These are phyloP conservation scores for Hirundo rustica DNA, from an alignment of 2,797 vertebrate genomes.

Conservation along the genomic window DNA sequence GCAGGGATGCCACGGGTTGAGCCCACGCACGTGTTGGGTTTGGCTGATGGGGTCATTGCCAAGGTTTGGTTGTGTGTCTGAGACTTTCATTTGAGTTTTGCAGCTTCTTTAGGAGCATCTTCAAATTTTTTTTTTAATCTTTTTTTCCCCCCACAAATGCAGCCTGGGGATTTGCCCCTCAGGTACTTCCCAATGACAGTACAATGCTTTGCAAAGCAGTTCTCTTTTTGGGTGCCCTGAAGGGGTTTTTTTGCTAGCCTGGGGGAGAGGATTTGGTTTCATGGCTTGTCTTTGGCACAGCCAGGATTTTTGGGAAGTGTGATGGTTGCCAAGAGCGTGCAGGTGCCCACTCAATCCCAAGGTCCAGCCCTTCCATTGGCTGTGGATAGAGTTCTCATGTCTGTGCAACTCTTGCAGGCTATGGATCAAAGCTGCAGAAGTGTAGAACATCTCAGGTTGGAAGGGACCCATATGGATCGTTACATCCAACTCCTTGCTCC, in stretches of 20 bases:
- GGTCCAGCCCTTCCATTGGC: neutral
- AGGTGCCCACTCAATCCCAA: rapidly evolving
- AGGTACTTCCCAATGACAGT: neutral
- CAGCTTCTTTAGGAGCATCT: neutral
- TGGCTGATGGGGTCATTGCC: neutral
- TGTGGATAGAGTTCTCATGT: neutral
- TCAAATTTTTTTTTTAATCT: neutral
- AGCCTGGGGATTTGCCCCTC: neutral
- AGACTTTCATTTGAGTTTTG: neutral
- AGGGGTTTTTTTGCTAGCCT: neutral
- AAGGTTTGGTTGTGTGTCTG: neutral
- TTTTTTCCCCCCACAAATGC: rapidly evolving
- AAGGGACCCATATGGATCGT: neutral
- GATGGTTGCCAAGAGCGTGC: neutral
- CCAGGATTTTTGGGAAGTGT: neutral
- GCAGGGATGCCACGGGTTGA: neutral
- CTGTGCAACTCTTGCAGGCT: neutral
- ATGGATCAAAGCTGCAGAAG: neutral
- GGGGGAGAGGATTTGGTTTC: neutral
- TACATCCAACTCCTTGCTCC: neutral
- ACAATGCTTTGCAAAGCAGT: neutral
- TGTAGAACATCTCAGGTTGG: neutral
- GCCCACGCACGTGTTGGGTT: neutral
- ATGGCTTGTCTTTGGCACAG: neutral
- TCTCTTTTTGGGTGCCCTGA: neutral